These are phyloP conservation scores for Eupleurogrammus muticus DNA, from an alignment of 2,797 vertebrate species.

Conservation along the genomic window DNA sequence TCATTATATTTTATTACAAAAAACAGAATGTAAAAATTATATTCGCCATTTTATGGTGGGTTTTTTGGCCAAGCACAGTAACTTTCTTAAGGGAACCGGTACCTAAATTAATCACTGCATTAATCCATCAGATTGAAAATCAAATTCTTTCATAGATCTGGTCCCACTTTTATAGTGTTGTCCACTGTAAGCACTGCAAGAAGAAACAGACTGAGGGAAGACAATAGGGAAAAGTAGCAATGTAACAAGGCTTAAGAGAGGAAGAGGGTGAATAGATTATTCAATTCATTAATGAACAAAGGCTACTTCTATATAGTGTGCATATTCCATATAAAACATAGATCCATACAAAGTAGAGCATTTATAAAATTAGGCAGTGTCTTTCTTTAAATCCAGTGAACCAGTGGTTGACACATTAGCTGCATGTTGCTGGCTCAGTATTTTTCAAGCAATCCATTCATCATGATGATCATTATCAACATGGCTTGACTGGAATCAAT, in stretches of 20 bases:
- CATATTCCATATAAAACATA: too few relatives aligned
- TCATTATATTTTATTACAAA: too few relatives aligned
- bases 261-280: not conserved
- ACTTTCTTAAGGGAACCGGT: too few relatives aligned
- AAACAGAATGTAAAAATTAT: too few relatives aligned
- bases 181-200: not conserved
- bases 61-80: too few relatives aligned
- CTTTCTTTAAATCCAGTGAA: constrained; percentile 1
- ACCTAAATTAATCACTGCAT: not conserved
- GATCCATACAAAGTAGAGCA: not conserved
- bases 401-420: constrained; percentile 17
- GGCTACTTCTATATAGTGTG: not conserved
- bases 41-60: too few relatives aligned
- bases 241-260: not conserved
- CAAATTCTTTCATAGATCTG: not conserved
- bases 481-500: constrained; percentile 48
- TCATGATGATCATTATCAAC: constrained; percentile 50
- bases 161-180: not conserved
- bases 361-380: not conserved
- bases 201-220: not conserved
- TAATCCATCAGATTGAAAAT: not conserved
- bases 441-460: constrained; percentile 48
- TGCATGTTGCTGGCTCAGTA: constrained; percentile 50
- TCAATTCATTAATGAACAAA: not conserved
- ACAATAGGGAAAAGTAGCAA: not conserved